These are phyloP conservation scores for Thamnophis sirtalis DNA, from an alignment of 2,113 vertebrate genomes.

Conservation along the genomic window DNA sequence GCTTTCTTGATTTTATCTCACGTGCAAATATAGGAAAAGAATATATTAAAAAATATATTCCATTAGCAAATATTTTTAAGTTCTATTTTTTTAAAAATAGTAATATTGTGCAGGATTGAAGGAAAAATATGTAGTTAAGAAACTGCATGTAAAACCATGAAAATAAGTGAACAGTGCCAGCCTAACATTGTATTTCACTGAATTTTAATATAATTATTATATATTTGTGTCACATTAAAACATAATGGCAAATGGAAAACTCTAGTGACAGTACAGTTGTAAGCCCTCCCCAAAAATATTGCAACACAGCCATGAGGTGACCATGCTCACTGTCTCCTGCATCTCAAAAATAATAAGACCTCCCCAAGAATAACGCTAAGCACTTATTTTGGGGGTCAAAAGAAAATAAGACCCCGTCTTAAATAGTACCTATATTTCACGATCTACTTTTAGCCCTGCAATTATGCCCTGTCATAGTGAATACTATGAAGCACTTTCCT, in stretches of 20 bases:
- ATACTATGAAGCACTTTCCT: neutral
- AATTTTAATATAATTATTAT: neutral
- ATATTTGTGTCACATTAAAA: neutral
- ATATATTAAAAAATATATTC: neutral
- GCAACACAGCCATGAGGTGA: no score
- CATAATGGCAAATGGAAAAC: neutral
- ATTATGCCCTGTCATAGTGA: neutral
- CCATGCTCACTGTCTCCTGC: no score
- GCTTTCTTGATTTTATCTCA: neutral
- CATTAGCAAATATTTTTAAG: neutral
- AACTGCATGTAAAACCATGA: neutral
- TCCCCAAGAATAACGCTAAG: no score
- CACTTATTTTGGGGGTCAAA: no score
- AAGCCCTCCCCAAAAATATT: no score
- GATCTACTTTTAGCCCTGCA: neutral
- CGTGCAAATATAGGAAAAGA: neutral
- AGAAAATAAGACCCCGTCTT: no score
- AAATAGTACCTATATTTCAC: neutral
- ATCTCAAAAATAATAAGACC: no score
- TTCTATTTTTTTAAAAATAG: neutral
- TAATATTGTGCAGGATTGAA: neutral
- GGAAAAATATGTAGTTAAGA: neutral
- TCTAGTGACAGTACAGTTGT: no score
- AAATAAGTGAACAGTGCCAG: no score
- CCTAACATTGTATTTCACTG: no score